A percentile compares a stretch with the other conserved stretches of the same genome.
These are phyloP conservation scores for Ceyx melanurus DNA, from an alignment of 2,113 vertebrate genomes.

Conservation along the genomic window DNA sequence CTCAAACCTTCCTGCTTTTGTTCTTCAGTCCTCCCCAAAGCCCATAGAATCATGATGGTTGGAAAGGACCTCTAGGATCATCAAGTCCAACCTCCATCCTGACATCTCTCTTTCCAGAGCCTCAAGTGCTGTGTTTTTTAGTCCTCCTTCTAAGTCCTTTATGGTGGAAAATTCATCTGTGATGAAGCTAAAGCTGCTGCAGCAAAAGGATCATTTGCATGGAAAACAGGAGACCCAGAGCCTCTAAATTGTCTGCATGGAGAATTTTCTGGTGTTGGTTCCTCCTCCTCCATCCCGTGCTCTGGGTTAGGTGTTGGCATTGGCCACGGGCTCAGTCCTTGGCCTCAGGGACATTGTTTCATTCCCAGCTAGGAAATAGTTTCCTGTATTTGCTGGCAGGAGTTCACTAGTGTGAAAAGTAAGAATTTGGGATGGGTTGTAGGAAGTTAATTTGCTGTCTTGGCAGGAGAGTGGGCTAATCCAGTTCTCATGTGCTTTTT, in stretches of 20 bases:
- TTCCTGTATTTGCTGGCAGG: constrained; percentile 16
- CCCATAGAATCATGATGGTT: no score
- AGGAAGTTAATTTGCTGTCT: constrained; percentile 33
- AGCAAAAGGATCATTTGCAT: neutral
- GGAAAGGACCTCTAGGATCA: no score
- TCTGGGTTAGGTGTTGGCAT: neutral
- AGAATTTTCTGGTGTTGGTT: neutral
- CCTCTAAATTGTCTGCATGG: accelerated
- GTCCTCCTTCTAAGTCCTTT: neutral
- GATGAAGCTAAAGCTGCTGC: neutral
- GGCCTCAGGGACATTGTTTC: accelerated
- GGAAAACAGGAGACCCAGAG: neutral
- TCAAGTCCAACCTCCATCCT: no score
- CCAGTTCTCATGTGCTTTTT: constrained; percentile 1
- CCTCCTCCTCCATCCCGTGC: neutral
- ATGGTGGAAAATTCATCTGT: neutral
- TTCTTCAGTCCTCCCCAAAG: neutral
- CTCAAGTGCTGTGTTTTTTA: neutral
- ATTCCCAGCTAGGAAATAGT: neutral
- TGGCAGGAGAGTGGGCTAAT: neutral
- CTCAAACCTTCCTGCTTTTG: neutral
- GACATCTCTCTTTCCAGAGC: no score
- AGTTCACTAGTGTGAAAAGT: neutral
- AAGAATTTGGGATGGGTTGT: neutral
- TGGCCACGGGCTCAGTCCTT: neutral